A percentile compares a stretch with the other conserved stretches of the same genome.
phyloP scores from a whole-genome alignment of 37 sponge, comb jelly and placozoan species.

The Halichondria panicea region DNA sequence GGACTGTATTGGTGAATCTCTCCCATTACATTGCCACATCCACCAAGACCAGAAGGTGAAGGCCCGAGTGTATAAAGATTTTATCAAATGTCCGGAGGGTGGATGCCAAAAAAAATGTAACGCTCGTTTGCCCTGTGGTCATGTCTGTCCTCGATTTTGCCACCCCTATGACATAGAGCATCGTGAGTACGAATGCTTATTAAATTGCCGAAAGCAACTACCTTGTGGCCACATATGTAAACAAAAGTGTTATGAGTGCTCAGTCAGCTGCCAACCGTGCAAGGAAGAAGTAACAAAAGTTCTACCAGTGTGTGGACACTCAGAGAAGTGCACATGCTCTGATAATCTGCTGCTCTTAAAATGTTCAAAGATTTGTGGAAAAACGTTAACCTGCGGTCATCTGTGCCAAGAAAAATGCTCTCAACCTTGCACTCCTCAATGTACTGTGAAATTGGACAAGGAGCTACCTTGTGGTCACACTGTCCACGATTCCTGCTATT shows the following conservation, averaged over 20 bases:
- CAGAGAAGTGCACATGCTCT: constrained; percentile 30
- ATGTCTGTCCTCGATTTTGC: constrained; percentile 67
- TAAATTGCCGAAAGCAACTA: constrained; percentile 52
- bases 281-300: constrained; percentile 28
- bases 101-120: constrained; percentile 70
- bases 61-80: constrained; percentile 40
- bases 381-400: constrained; percentile 77
- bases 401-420: constrained; percentile 66
- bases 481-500: constrained; percentile 23
- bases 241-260: constrained; percentile 64
- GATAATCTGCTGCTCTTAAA: not conserved
- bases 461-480: constrained; percentile 70
- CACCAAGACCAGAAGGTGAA: constrained; percentile 52
- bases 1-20: constrained; percentile 35
- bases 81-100: constrained; percentile 82
- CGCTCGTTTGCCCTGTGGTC: constrained; percentile 71
- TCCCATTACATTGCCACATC: constrained; percentile 74
- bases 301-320: constrained; percentile 61
- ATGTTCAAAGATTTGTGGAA: constrained; percentile 59
- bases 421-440: constrained; percentile 46
- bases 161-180: constrained; percentile 78
- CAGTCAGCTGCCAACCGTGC: constrained; percentile 58
- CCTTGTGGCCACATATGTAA: constrained; percentile 77
- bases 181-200: constrained; percentile 33
- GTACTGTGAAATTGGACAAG: constrained; percentile 21